phyloP scores from a whole-genome alignment of 2,888 invertebrate genomes.

The Phrixothrix hirtus region DNA sequence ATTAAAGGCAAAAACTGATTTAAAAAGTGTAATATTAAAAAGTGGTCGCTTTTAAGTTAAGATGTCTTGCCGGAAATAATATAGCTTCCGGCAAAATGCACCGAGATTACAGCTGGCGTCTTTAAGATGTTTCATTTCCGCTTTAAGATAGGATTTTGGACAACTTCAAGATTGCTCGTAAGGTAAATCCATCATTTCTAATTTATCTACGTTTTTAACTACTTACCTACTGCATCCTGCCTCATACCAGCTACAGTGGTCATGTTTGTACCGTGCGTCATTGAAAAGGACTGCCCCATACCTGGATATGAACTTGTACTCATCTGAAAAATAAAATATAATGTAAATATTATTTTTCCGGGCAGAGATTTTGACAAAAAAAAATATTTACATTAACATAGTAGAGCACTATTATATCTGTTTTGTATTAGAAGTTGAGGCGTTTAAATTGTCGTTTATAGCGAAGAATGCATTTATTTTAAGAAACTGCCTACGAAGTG shows the following conservation, averaged over 20 bases:
- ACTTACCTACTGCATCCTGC: slow-evolving; percentile 81
- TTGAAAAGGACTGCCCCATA: slow-evolving; percentile 94
- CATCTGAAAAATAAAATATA: slow-evolving; percentile 87
- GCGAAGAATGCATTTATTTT: no score
- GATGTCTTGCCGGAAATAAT: slow-evolving; percentile 40
- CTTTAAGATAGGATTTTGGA: slow-evolving; percentile 44
- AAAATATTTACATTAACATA: no score
- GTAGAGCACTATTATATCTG: no score
- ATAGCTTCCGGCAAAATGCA: slow-evolving; percentile 41
- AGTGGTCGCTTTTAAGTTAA: slow-evolving; percentile 31
- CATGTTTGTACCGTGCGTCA: slow-evolving; percentile 93
- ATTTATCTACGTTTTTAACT: neutral
- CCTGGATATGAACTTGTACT: slow-evolving; percentile 87
- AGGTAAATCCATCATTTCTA: neutral
- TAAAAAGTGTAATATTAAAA: slow-evolving; percentile 11
- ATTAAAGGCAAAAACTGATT: neutral
- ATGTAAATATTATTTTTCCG: no score
- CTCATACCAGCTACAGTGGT: slow-evolving; percentile 85
- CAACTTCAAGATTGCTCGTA: slow-evolving; percentile 11
- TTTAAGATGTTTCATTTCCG: slow-evolving; percentile 55
- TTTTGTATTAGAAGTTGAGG: no score
- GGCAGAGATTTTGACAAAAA: no score
- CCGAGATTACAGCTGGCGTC: slow-evolving; percentile 49
- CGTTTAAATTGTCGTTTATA: no score
- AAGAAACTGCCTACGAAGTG: no score